phyloP scores from a whole-genome alignment of 92 coral and sea anemone genomes.

The Hydrozoanthus gracilis region DNA sequence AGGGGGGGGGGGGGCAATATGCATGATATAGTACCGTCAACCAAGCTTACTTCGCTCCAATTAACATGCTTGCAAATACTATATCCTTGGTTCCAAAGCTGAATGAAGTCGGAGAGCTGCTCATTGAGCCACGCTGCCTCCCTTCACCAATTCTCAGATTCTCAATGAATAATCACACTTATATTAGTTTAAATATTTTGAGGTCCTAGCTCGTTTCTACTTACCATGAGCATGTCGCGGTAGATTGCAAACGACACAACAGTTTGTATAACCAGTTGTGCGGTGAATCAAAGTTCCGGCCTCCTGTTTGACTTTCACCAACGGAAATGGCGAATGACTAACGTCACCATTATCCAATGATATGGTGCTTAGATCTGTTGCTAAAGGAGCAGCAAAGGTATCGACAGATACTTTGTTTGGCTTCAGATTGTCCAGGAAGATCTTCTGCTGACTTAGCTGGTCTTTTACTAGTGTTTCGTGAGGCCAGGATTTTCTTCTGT shows the following conservation, averaged over 20 bases:
- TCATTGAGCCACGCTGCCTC: too few species aligned
- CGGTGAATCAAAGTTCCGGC: slow-evolving; percentile 76
- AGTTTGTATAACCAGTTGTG: slow-evolving; percentile 79
- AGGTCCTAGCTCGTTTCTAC: slow-evolving; percentile 13
- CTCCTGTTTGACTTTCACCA: slow-evolving; percentile 24
- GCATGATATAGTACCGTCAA: too few species aligned
- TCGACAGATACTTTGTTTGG: slow-evolving; percentile 39
- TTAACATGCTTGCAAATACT: too few species aligned
- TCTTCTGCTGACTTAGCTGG: background rate
- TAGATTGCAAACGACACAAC: slow-evolving; percentile 79
- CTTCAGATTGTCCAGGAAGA: slow-evolving; percentile 3
- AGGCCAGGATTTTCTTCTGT: slow-evolving; percentile 14
- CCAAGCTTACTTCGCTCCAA: too few species aligned
- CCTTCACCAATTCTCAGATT: too few species aligned
- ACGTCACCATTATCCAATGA: background rate
- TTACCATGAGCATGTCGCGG: slow-evolving; percentile 73
- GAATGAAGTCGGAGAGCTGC: too few species aligned
- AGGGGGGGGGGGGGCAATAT: too few species aligned
- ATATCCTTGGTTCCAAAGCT: too few species aligned
- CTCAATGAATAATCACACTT: too few species aligned
- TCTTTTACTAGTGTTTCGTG: slow-evolving; percentile 1
- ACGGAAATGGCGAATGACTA: slow-evolving; percentile 11
- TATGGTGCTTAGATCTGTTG: slow-evolving; percentile 41
- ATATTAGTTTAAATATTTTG: too few species aligned
- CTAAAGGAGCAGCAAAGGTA: slow-evolving; percentile 56